Conservation (phyloP, 2,888 invertebrate genomes). For the Selenia dentaria region DNA sequence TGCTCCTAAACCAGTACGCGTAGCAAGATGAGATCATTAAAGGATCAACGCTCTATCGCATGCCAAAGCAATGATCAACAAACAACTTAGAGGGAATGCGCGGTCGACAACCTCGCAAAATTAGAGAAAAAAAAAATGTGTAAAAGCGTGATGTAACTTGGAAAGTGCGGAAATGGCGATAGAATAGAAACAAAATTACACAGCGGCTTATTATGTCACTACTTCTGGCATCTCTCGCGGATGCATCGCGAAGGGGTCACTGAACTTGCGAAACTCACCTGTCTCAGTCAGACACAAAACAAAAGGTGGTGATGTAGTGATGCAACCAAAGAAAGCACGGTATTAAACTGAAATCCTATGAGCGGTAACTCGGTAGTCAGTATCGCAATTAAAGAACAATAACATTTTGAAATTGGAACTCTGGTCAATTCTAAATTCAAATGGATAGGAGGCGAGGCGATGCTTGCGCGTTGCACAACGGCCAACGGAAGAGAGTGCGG, state of each 20-base stretch:
- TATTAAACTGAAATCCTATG: constrained; percentile 43
- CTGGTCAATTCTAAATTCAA: constrained; percentile 52
- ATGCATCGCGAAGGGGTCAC: constrained; percentile 65
- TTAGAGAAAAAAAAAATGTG: constrained; percentile 42
- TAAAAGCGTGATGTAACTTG: constrained; percentile 75
- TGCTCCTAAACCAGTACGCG: constrained; percentile 39
- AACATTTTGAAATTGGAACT: constrained; percentile 58
- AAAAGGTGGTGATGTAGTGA: constrained; percentile 53
- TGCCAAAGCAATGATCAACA: constrained; percentile 70
- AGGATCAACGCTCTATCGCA: constrained; percentile 78
- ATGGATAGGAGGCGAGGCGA: constrained; percentile 43
- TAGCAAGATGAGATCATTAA: constrained; percentile 75
- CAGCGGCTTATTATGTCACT: constrained; percentile 70
- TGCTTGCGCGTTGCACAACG: constrained; percentile 67
- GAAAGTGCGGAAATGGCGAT: constrained; percentile 80
- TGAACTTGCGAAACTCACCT: constrained; percentile 82
- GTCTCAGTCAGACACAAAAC: constrained; percentile 59
- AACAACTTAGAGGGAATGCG: constrained; percentile 57
- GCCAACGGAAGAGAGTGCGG: constrained; percentile 77
- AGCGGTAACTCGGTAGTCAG: constrained; percentile 34
- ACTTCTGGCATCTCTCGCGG: constrained; percentile 64
- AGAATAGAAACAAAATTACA: constrained; percentile 63
- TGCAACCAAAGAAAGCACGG: constrained; percentile 70
- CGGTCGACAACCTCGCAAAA: constrained; percentile 66
- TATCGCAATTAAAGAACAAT: constrained; percentile 50